phyloP scores from a whole-genome alignment of 2,797 vertebrate species.

The Prionace glauca region DNA sequence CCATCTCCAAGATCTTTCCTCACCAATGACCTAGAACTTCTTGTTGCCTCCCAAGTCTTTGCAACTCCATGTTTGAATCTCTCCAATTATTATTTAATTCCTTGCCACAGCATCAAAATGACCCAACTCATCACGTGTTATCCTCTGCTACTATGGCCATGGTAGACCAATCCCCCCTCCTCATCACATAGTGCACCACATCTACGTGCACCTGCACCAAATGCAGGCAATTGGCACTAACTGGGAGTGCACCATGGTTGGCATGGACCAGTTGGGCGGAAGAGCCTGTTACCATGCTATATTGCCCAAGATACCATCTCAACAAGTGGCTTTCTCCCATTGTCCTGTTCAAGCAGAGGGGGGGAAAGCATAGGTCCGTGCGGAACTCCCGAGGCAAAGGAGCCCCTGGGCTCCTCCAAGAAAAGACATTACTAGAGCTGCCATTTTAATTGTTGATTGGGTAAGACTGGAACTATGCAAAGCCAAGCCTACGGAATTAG shows the following conservation, averaged over 20 bases:
- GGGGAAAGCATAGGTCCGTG: neutral
- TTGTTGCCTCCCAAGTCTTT: neutral
- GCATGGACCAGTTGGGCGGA: too few species aligned
- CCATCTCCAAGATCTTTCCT: constrained; percentile 3
- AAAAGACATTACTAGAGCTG: too few species aligned
- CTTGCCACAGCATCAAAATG: neutral
- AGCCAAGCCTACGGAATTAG: neutral
- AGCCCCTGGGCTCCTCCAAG: neutral
- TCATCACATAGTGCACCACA: neutral
- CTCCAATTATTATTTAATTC: neutral
- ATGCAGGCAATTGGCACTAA: too few species aligned
- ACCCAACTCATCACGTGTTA: neutral
- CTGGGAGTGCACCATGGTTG: too few species aligned
- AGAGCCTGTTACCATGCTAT: too few species aligned
- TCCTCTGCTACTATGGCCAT: neutral
- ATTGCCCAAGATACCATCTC: neutral
- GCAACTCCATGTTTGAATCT: neutral
- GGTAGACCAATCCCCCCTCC: neutral
- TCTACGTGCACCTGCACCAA: too few species aligned
- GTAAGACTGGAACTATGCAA: neutral
- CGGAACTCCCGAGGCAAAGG: neutral
- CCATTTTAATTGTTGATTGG: neutral
- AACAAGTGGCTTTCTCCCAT: neutral
- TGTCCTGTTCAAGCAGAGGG: neutral
- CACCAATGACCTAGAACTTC: neutral